Base-by-base conservation (phyloP, 1,140 invertebrate genomes). In the Heliconius hewitsoni region DNA sequence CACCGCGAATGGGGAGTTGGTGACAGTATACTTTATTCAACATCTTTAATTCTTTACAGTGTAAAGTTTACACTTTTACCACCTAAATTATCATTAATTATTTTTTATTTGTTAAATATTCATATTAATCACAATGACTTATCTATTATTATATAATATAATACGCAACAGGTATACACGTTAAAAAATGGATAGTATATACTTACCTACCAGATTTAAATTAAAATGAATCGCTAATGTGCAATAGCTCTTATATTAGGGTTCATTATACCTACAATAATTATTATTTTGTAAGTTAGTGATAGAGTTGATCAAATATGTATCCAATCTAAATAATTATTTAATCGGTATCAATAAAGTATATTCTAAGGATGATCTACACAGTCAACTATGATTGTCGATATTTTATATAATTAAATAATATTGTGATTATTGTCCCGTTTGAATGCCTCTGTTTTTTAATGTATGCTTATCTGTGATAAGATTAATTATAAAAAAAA, bases 21-120 rank as follows among this genome's bases (percentile, higher is more conserved):
- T 82, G 82, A 83, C 82, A 82, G 76, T 79, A 80, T 74, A 50
- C 55, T 76, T 78, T 85, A 86, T 87, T 87, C 85, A 82, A 86
- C 23, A 8, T 66, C 2, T 30, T 30, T 30, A 30, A 30, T 30
- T 34, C 60, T 37, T 37, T 0, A 37, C 34, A 37, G 34, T 37
- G 34, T 37, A 37, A 37, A 37, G 34, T 8, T 37, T 37, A 37
- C 34, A 8, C 34, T 37, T 57, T 23, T 57, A 23, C 55, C 55
- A 57, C 6, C n/a, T 57, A 23, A 23, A 37, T 8, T n/a, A 23
- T 57, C 9, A 57, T 5, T 6, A 23, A 57, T 57, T 8, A 8
- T 23, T 57, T 57, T 57, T 57, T 23, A 57, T 57, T 57, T n/a
- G 55, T 37, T 23, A 23, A 57, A 57, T 6, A 57, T 57, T 18